Conservation (phyloP, 1,140 invertebrate genomes). For the Lordiphosa collinella region DNA sequence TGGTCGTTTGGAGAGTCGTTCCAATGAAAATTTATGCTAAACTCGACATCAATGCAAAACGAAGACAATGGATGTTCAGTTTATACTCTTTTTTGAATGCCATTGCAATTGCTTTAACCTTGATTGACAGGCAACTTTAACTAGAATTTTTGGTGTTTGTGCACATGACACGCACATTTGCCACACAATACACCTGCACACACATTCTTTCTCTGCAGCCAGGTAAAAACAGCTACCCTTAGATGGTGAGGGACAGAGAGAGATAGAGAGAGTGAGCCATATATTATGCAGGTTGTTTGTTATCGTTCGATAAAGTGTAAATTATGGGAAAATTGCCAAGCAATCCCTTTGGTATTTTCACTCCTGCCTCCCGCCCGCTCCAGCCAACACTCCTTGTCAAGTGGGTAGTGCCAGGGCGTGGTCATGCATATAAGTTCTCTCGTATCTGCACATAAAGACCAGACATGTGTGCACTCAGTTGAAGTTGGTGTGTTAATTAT, state of each 20-base stretch:
- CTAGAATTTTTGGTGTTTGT: background rate
- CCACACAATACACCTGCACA: background rate
- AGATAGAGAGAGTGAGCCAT: slow-evolving; percentile 38
- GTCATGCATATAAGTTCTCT: too few relatives aligned
- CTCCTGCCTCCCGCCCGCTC: too few relatives aligned
- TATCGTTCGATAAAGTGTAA: slow-evolving; percentile 77
- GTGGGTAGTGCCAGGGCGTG: too few relatives aligned
- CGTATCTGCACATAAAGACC: too few relatives aligned
- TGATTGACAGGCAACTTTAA: slow-evolving; percentile 1
- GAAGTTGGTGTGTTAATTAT: too few relatives aligned
- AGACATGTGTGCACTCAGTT: too few relatives aligned
- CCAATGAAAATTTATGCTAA: slow-evolving; percentile 2
- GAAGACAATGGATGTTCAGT: too few relatives aligned
- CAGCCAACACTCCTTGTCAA: too few relatives aligned
- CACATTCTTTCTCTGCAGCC: background rate
- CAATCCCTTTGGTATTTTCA: slow-evolving; percentile 27
- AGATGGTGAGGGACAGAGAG: background rate
- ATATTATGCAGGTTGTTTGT: slow-evolving; percentile 73
- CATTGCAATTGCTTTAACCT: background rate
- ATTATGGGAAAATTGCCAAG: slow-evolving; percentile 67
- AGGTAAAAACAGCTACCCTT: background rate
- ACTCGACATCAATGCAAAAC: background rate
- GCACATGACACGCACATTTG: slow-evolving; percentile 3
- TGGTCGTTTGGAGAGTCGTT: slow-evolving; percentile 4
- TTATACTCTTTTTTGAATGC: too few relatives aligned